A percentile compares a stretch with the other conserved stretches of the same genome.
These are phyloP conservation scores for Ciconia stormi DNA, from an alignment of 2,113 vertebrate genomes.

Conservation along the genomic window DNA sequence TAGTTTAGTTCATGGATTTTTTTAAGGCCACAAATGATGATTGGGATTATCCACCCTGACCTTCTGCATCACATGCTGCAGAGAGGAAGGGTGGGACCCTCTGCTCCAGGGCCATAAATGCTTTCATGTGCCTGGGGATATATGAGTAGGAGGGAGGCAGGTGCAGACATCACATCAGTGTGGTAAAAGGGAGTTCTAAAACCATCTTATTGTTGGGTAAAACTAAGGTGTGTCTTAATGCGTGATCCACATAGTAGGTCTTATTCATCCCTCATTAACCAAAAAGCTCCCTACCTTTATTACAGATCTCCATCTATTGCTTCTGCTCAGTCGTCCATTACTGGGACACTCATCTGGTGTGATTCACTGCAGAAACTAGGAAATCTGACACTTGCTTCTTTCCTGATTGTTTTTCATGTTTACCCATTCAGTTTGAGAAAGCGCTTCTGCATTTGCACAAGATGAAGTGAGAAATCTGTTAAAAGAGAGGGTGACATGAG, in stretches of 20 bases:
- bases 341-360: background rate
- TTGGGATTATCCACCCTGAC: background rate
- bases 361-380: background rate
- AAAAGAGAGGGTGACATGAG: background rate
- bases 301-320: background rate
- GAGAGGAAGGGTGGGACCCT: background rate
- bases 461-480: background rate
- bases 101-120: background rate
- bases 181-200: background rate
- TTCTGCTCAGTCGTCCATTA: background rate
- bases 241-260: rapidly evolving
- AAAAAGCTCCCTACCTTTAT: background rate
- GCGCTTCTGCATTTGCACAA: background rate
- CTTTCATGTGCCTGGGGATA: background rate
- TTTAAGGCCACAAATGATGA: background rate
- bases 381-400: background rate
- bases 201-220: background rate
- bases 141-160: background rate
- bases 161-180: background rate
- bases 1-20: background rate
- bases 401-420: background rate
- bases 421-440: background rate
- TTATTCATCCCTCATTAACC: background rate
- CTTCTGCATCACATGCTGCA: background rate
- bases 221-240: background rate